These are phyloP conservation scores for Datnioides undecimradiatus DNA, from an alignment of 2,113 vertebrate genomes.

Conservation along the genomic window DNA sequence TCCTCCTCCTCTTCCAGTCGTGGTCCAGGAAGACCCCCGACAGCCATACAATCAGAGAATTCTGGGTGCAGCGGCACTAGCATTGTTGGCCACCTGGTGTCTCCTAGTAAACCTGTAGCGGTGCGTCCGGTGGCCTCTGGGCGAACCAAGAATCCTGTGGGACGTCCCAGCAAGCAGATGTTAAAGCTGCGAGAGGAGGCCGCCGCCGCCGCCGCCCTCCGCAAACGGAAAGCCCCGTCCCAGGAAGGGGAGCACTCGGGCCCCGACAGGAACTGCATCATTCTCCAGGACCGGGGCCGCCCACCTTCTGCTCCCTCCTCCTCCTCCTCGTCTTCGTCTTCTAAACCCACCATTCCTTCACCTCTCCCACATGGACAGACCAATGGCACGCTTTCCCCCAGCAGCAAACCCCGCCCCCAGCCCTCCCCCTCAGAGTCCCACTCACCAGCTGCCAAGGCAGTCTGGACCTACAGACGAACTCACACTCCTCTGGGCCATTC, in stretches of 20 bases:
- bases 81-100: slow-evolving; percentile 68
- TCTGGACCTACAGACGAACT: slow-evolving; percentile 81
- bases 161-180: slow-evolving; percentile 87
- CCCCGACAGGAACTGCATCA: slow-evolving; percentile 89
- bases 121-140: slow-evolving; percentile 78
- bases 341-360: slow-evolving; percentile 76
- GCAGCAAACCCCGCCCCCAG: slow-evolving; percentile 78
- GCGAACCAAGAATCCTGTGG: slow-evolving; percentile 85
- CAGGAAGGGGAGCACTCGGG: slow-evolving; percentile 82
- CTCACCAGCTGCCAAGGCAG: slow-evolving; percentile 68
- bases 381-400: slow-evolving; percentile 86
- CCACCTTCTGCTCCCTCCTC: slow-evolving; percentile 63
- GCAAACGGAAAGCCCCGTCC: slow-evolving; percentile 86
- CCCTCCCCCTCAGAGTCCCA: slow-evolving; percentile 70
- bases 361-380: slow-evolving; percentile 81
- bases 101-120: slow-evolving; percentile 79
- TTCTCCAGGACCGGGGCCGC: slow-evolving; percentile 82
- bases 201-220: slow-evolving; percentile 79
- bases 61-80: slow-evolving; percentile 59
- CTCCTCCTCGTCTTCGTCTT: slow-evolving; percentile 43
- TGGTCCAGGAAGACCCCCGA: slow-evolving; percentile 61
- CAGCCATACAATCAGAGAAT: slow-evolving; percentile 75
- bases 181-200: slow-evolving; percentile 83
- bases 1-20: slow-evolving; percentile 75
- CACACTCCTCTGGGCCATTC: slow-evolving; percentile 70